Conservation (phyloP, 2,888 invertebrate species). For the Nomada flava region DNA sequence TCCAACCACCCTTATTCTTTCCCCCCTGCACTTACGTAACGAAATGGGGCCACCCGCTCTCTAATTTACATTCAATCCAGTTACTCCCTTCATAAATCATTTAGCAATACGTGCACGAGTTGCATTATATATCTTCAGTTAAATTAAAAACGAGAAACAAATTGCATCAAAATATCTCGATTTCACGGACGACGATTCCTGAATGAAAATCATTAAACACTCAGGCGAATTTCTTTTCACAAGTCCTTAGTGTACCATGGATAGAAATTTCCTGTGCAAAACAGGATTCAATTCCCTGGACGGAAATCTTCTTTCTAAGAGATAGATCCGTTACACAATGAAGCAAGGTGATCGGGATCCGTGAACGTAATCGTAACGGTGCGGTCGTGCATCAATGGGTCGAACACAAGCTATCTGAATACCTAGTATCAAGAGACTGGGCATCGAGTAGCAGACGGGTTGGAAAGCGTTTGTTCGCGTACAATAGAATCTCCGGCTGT, state of each 20-base stretch:
- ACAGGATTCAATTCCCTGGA: slow-evolving; percentile 13
- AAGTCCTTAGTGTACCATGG: background rate
- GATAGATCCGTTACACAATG: slow-evolving; percentile 45
- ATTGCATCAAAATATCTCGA: background rate
- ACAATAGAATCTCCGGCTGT: slow-evolving; percentile 61
- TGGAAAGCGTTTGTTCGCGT: slow-evolving; percentile 58
- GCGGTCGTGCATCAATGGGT: slow-evolving; percentile 45
- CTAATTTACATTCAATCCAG: slow-evolving; percentile 19
- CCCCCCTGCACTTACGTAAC: background rate
- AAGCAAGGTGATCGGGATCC: slow-evolving; percentile 42
- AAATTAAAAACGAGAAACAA: too few relatives aligned
- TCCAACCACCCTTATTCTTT: background rate
- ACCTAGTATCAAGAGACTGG: slow-evolving; percentile 46
- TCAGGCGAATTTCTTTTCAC: background rate
- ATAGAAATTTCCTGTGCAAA: background rate
- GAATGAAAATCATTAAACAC: background rate
- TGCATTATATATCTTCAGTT: too few relatives aligned
- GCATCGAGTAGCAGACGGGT: slow-evolving; percentile 51
- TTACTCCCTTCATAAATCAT: background rate
- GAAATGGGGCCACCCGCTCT: slow-evolving; percentile 14
- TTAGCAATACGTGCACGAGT: too few relatives aligned
- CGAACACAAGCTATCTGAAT: slow-evolving; percentile 51
- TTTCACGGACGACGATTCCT: background rate
- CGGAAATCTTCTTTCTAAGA: background rate
- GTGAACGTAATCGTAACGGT: slow-evolving; percentile 51